These are phyloP conservation scores for Macroteleia sp. DNA, from an alignment of 2,888 invertebrate species.

Conservation along the genomic window DNA sequence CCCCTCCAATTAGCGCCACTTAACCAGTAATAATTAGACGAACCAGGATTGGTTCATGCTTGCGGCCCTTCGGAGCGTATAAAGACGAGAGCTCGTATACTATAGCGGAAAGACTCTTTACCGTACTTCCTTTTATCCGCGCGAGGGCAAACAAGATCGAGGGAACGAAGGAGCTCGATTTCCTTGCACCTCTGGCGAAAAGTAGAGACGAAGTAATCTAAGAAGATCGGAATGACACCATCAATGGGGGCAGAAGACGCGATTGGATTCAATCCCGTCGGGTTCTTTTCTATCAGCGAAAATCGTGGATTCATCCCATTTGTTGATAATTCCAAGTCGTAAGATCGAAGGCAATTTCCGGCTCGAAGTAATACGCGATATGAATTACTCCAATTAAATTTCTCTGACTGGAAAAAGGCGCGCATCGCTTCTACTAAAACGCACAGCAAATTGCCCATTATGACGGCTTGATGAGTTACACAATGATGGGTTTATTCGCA, in stretches of 20 bases:
- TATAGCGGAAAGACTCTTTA: conserved; percentile 49
- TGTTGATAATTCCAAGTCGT: not conserved
- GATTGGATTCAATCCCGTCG: conserved; percentile 57
- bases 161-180: conserved; percentile 18
- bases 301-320: conserved; percentile 8
- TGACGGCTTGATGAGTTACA: conserved; percentile 41
- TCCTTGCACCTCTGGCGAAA: conserved; percentile 63
- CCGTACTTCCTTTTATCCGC: conserved; percentile 55
- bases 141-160: conserved; percentile 62
- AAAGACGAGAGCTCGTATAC: conserved; percentile 68
- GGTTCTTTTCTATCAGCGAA: not conserved
- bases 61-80: conserved; percentile 73
- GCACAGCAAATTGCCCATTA: conserved; percentile 44
- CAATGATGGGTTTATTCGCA: conserved; percentile 59
- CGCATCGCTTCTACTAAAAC: conserved; percentile 34
- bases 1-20: conserved; percentile 80
- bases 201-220: conserved; percentile 54
- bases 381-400: conserved; percentile 66
- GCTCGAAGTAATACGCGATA: conserved; percentile 5
- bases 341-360: conserved; percentile 22
- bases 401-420: conserved; percentile 47
- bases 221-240: conserved; percentile 45
- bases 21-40: conserved; percentile 82
- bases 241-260: conserved; percentile 33
- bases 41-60: conserved; percentile 74